Evolutionary conservation across 2,888 invertebrate genomes (phyloP), one percentile per base, ranked within the genome.

Genomic region (Drosophila tripunctata): DNA sequence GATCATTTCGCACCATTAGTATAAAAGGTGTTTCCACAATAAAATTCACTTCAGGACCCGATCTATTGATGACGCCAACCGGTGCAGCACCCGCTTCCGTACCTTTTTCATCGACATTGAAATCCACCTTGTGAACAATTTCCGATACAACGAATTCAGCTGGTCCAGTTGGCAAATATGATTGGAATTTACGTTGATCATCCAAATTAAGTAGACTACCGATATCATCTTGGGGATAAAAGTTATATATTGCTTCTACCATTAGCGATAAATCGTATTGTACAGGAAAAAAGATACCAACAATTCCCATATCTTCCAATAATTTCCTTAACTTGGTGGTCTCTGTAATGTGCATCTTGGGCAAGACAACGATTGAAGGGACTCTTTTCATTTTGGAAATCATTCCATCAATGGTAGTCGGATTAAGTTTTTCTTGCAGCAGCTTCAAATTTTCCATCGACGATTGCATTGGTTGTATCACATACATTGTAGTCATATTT

Each of bases 401-500:
- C 22, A 48, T 7, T n/a, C 5, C 8, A 21, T 48, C 35, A 22
- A 48, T 48, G 2, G 7, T n/a, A 15, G 22, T n/a, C 2, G 22
- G 22, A 22, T 0, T 22, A 10, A 48, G 14, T 4, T 22, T n/a
- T 6, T 35, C 0, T 2, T 48, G 35, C 14, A 48, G 33, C 4
- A 0, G 2, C 10, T 5, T 7, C 35, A 48, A 48, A 5, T 14
- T 1, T 7, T 15, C 12, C 35, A 36, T 22, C 4, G 48, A 36
- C 1, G 48, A 48, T 2, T 35, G 3, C 0, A 48, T 15, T 1
- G 35, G 35, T 24, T 48, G 21, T 36, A 48, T 48, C 15, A 48
- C 15, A 22, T 36, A 48, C 48, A 48, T 36, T 36, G 48, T 36
- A 7, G 35, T 24, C 48, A 48, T 48, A 3, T 48, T 22, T n/a